phyloP scores from a whole-genome alignment of 2,888 invertebrate genomes.

The Nomada flava region DNA sequence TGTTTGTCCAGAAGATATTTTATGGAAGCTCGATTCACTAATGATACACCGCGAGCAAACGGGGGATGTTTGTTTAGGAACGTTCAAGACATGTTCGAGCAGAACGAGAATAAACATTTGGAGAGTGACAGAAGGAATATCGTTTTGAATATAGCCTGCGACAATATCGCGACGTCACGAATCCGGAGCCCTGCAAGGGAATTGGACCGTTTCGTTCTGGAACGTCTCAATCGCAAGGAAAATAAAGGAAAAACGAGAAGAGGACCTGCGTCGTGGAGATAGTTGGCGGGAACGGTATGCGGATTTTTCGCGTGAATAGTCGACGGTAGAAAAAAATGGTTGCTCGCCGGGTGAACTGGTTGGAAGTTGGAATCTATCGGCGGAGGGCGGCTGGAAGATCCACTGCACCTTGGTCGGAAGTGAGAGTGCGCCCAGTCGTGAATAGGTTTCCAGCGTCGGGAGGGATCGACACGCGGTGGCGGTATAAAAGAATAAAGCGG shows the following conservation, averaged over 20 bases:
- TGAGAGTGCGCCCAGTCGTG: conserved; percentile 47
- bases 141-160: no score
- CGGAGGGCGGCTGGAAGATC: not conserved
- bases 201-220: not conserved
- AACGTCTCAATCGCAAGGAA: not conserved
- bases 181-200: not conserved
- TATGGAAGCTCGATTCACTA: not conserved
- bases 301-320: not conserved
- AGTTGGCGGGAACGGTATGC: not conserved
- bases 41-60: not conserved
- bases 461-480: conserved; percentile 65
- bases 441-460: conserved; percentile 49
- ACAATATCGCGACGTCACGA: not conserved
- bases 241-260: not conserved
- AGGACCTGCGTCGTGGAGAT: not conserved
- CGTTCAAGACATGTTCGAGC: no score
- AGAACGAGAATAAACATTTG: not conserved
- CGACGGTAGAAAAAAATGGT: not conserved
- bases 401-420: conserved; percentile 35
- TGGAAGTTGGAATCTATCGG: conserved; percentile 1
- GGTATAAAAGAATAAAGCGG: conserved; percentile 71
- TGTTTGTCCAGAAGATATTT: conserved; percentile 14
- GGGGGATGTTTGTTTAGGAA: not conserved
- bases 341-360: no score
- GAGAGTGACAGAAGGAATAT: not conserved